phyloP scores from a whole-genome alignment of 2,797 vertebrate genomes.

The Enteromius treurensis region DNA sequence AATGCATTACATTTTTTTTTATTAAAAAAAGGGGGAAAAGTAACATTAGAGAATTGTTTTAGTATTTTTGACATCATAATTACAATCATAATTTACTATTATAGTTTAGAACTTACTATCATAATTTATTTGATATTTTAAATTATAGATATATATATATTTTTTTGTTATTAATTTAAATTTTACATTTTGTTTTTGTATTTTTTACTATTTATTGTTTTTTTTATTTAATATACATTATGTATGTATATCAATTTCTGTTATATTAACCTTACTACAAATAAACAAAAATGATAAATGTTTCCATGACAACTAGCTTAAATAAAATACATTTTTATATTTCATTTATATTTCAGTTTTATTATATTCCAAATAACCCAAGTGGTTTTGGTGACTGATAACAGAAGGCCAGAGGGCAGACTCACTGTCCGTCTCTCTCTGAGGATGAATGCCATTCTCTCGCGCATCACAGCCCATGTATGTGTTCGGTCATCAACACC shows the following conservation, averaged over 20 bases:
- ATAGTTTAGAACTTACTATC: background rate
- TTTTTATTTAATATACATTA: background rate
- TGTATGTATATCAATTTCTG: background rate
- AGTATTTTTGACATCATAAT: background rate
- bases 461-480: constrained; percentile 17
- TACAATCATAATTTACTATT: too few species aligned
- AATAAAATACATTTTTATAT: background rate
- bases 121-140: background rate
- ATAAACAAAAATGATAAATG: background rate
- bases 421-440: background rate
- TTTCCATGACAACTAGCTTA: background rate
- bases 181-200: background rate
- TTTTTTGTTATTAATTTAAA: background rate
- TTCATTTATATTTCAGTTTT: background rate
- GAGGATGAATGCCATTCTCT: constrained; percentile 10
- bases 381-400: background rate
- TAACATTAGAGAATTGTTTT: background rate
- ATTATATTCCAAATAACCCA: background rate
- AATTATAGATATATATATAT: background rate
- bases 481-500: background rate
- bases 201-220: background rate
- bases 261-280: background rate
- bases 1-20: background rate
- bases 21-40: background rate
- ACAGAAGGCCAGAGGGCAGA: background rate